Base-by-base conservation (phyloP, 2,888 invertebrate genomes). In the Lasioglossum oenotherae region DNA sequence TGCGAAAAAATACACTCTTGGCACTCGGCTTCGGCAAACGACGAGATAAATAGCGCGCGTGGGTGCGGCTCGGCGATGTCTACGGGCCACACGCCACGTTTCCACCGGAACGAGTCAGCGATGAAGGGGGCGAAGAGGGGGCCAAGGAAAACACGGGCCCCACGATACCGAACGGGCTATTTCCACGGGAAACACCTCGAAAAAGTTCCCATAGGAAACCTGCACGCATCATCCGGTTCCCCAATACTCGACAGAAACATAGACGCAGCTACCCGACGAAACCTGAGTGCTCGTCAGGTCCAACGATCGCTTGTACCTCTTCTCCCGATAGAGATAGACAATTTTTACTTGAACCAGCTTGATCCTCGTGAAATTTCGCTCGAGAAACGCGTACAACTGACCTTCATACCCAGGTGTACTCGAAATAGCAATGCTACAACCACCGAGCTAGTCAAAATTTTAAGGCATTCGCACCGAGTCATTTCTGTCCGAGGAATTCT, bases 31-130 rank as follows among this genome's bases (percentile, higher is more conserved):
- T 93, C 93, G 90, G 91, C 92, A 93, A 92, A 93, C 92, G 90
- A 90, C 88, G 91, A 92, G 93, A 93, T 93, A 94, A 94, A 93
- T 92, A 93, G 92, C 91, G 88, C 89, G 92, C 93, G 93, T 93
- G 93, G 93, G 94, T 93, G 93, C 93, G 93, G 92, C 92, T 92
- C 93, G 92, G 88, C 91, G 90, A 92, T 93, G 93, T 92, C 93
- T 93, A 90, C 92, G 90, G 92, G 90, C 91, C 92, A 92, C 91
- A 91, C 91, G 90, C 91, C 89, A 88, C 88, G 91, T 90, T 92
- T 92, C 91, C 90, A 91, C 88, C 87, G 85, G 87, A 87, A 90
- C 90, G 82, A 85, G 81, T 85, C 81, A 86, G 77, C 86, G 41
- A 71, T 88, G 84, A 76, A 85, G 77, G 72, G 72, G 80, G 77